A percentile compares a stretch with the other conserved stretches of the same genome.
Evolutionary conservation across 2,888 invertebrate species (phyloP).

Genomic region (Scaeva pyrastri): DNA sequence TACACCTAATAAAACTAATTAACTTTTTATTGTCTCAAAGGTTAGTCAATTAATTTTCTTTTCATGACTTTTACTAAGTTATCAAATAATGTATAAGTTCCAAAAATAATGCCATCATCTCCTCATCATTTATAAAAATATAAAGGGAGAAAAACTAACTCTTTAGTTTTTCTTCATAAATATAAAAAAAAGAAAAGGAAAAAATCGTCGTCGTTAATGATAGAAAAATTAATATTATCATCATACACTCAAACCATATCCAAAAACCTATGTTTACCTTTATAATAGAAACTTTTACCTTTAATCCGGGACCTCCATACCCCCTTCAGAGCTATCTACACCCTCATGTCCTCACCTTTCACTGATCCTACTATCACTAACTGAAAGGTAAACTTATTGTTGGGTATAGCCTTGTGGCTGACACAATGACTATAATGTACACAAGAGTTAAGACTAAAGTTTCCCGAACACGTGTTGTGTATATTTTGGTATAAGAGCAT

Average conservation of each 20-base stretch:
- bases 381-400: conserved; percentile 40
- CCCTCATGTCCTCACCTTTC: not conserved
- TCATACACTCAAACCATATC: not conserved
- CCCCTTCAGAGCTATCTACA: accelerated
- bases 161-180: conserved; percentile 17
- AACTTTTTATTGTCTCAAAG: conserved; percentile 10
- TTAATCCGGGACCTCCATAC: not conserved
- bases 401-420: conserved; percentile 17
- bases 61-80: conserved; percentile 10
- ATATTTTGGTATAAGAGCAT: conserved; percentile 18
- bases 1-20: conserved; percentile 9
- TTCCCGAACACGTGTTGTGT: conserved; percentile 31
- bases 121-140: not conserved
- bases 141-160: not conserved
- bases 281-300: conserved; percentile 22
- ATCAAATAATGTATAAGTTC: not conserved
- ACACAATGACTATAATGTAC: conserved; percentile 36
- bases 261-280: conserved; percentile 4
- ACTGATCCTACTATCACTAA: conserved; percentile 8
- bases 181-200: not conserved
- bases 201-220: not conserved
- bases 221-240: conserved; percentile 18
- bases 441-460: conserved; percentile 19
- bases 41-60: conserved; percentile 34
- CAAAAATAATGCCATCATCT: not conserved